Conservation (phyloP, 2,113 vertebrate genomes). For the Gopherus evgoodei region DNA sequence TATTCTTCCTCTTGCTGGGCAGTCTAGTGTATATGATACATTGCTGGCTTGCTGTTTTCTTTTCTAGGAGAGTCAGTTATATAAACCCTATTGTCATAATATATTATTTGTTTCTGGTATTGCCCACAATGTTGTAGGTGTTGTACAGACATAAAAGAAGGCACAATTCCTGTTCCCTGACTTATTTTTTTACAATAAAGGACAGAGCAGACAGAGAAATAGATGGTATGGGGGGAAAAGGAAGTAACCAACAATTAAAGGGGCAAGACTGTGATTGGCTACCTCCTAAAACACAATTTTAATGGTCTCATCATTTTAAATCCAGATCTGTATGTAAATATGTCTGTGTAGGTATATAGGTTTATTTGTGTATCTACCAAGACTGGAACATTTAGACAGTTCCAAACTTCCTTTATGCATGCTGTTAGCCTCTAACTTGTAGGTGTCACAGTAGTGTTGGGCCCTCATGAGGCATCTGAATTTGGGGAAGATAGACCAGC, state of each 20-base stretch:
- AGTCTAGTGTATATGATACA: not conserved
- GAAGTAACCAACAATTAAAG: not conserved
- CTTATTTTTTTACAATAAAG: not conserved
- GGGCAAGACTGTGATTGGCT: not conserved
- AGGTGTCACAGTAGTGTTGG: not conserved
- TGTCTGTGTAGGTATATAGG: not conserved
- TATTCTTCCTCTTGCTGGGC: not conserved
- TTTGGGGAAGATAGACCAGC: not conserved
- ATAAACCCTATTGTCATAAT: not conserved
- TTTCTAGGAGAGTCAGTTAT: not conserved
- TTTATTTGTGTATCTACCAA: not conserved
- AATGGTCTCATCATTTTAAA: not conserved
- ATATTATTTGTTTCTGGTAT: not conserved
- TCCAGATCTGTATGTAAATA: not conserved
- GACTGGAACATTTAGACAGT: not conserved
- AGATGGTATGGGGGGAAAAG: not conserved
- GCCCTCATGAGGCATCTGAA: not conserved
- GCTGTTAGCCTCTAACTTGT: not conserved
- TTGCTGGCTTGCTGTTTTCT: not conserved
- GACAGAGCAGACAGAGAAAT: not conserved
- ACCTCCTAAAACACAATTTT: not conserved
- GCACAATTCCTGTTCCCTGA: not conserved
- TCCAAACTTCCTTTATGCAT: not conserved
- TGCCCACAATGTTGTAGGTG: fast-evolving
- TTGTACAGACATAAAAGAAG: not conserved